These are phyloP conservation scores for Calidris pygmaea DNA, from an alignment of 2,113 vertebrate genomes.

Conservation along the genomic window DNA sequence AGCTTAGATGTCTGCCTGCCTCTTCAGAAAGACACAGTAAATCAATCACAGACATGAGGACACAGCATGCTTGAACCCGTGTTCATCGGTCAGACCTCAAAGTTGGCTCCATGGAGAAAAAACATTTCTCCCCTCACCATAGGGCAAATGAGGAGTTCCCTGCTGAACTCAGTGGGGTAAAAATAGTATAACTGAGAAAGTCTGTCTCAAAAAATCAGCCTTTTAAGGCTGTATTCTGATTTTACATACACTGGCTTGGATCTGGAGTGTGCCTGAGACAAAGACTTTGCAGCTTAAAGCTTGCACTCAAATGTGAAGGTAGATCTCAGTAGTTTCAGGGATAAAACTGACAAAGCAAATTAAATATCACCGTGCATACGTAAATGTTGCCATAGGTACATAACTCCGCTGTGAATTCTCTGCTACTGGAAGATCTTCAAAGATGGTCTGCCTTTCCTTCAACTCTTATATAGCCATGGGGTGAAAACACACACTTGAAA, in stretches of 20 bases:
- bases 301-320: not conserved
- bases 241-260: not conserved
- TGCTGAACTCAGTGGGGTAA: not conserved
- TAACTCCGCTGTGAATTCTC: not conserved
- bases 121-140: accelerated
- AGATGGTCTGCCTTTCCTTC: not conserved
- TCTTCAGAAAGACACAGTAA: not conserved
- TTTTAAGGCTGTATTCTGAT: not conserved
- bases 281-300: not conserved
- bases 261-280: not conserved
- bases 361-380: not conserved
- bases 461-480: not conserved
- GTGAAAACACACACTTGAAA: not conserved
- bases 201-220: not conserved
- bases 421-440: not conserved
- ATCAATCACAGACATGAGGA: not conserved
- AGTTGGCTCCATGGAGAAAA: not conserved
- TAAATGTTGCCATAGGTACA: not conserved
- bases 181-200: not conserved
- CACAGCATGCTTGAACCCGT: not conserved
- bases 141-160: not conserved
- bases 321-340: not conserved
- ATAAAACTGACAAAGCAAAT: not conserved
- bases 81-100: not conserved
- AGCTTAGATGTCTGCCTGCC: not conserved